Percentiles rank a stretch among this genome's conserved stretches.
Evolutionary conservation across 1,140 invertebrate genomes (phyloP).

Genomic region (Leptinotarsa texana): DNA sequence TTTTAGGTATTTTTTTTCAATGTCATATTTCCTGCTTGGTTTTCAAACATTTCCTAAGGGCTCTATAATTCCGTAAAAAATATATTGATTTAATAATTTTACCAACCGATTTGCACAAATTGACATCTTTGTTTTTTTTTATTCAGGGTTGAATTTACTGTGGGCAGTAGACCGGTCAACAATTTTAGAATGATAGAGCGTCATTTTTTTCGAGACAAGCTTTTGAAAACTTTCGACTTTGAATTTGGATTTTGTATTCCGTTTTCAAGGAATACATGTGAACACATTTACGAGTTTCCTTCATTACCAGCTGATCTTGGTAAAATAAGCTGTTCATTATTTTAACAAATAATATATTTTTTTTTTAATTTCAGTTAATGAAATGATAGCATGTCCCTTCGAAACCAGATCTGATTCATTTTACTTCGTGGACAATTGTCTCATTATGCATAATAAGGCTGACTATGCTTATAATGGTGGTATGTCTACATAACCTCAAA

Average conservation of each 20-base stretch:
- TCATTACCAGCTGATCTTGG: slow-evolving; percentile 81
- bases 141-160: slow-evolving; percentile 92
- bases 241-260: slow-evolving; percentile 99
- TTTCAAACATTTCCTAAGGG: too few relatives aligned
- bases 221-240: slow-evolving; percentile 99
- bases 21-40: too few relatives aligned
- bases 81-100: too few relatives aligned
- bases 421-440: slow-evolving; percentile 95
- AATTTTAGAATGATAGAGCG: slow-evolving; percentile 99
- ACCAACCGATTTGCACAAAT: too few relatives aligned
- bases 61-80: too few relatives aligned
- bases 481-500: slow-evolving; percentile 54
- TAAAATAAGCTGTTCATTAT: slow-evolving; percentile 56
- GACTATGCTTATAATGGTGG: slow-evolving; percentile 93
- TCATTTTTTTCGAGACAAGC: slow-evolving; percentile 91
- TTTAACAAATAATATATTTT: background rate
- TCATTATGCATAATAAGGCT: slow-evolving; percentile 99
- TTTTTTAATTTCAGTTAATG: slow-evolving; percentile 74
- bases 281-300: slow-evolving; percentile 99
- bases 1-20: too few relatives aligned
- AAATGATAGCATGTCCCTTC: slow-evolving; percentile 95
- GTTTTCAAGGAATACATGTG: slow-evolving; percentile 95
- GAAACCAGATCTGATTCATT: slow-evolving; percentile 98
- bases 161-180: slow-evolving; percentile 87
- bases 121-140: too few relatives aligned